A percentile compares a stretch with the other conserved stretches of the same genome.
Evolutionary conservation across 1,140 invertebrate species (phyloP).

Genomic region (Polypedilum pembai): DNA sequence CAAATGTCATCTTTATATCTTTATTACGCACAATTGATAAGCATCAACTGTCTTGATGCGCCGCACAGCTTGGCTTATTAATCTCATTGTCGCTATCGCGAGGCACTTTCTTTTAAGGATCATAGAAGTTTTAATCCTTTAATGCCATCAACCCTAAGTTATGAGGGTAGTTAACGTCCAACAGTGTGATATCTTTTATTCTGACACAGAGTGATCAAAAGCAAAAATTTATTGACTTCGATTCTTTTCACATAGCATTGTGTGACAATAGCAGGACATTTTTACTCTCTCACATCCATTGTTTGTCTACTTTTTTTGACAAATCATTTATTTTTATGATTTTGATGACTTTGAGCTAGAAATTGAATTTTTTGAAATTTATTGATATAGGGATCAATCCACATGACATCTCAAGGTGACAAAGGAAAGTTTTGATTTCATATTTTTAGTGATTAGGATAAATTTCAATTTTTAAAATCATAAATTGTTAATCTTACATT

Average conservation of each 20-base stretch:
- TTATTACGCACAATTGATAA: slow-evolving; percentile 4
- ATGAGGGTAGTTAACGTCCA: slow-evolving; percentile 5
- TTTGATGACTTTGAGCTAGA: not conserved
- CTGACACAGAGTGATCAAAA: not conserved
- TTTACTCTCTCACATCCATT: not conserved
- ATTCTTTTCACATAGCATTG: not conserved
- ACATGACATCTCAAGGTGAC: not conserved
- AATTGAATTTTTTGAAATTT: not conserved
- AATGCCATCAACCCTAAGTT: not conserved
- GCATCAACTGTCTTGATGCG: not conserved
- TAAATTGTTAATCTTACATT: not conserved
- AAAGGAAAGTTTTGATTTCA: not conserved
- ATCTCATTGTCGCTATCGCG: not conserved
- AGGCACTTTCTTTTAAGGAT: not conserved
- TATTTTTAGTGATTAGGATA: not conserved
- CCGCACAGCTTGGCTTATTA: not conserved
- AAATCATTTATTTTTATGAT: slow-evolving; percentile 28
- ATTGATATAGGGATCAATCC: slow-evolving; percentile 11
- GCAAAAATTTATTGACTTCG: not conserved
- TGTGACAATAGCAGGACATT: slow-evolving; percentile 7
- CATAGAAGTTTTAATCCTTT: slow-evolving; percentile 9
- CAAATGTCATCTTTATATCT: slow-evolving; percentile 16
- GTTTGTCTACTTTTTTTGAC: not conserved
- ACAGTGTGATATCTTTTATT: not conserved
- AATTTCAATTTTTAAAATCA: not conserved